Conservation (phyloP, 2,797 vertebrate species). For the Eurystomus glaucurus region DNA sequence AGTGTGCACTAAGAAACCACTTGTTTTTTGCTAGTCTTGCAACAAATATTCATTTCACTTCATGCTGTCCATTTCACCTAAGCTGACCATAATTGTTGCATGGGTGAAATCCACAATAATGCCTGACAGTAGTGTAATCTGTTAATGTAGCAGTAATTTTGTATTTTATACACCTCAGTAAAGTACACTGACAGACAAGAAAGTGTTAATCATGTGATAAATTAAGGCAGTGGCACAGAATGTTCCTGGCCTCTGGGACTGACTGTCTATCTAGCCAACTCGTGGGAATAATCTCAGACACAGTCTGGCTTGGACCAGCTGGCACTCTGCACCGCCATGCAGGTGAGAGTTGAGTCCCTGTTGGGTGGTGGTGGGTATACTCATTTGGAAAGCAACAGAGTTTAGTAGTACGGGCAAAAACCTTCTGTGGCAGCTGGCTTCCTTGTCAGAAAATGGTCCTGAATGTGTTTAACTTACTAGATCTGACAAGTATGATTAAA, state of each 20-base stretch:
- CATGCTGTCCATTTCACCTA: not conserved
- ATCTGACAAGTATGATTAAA: conserved; percentile 19
- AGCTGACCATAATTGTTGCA: not conserved
- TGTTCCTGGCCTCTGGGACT: fast-evolving
- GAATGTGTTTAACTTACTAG: conserved; percentile 24
- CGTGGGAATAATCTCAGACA: not conserved
- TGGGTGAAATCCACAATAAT: not conserved
- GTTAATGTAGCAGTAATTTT: not conserved
- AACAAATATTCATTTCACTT: not conserved
- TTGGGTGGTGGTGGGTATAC: fast-evolving
- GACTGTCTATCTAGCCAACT: not conserved
- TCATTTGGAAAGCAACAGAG: not conserved
- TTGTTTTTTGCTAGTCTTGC: not conserved
- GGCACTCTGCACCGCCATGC: fast-evolving
- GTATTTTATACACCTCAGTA: not conserved
- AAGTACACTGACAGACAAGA: not conserved
- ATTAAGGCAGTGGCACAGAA: not conserved
- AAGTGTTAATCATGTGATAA: not conserved
- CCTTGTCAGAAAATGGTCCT: not conserved
- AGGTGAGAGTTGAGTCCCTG: fast-evolving
- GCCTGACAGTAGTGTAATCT: not conserved
- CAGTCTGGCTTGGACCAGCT: not conserved
- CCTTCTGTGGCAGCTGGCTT: not conserved
- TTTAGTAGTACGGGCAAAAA: not conserved
- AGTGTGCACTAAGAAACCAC: not conserved